phyloP scores from a whole-genome alignment of 2,797 vertebrate genomes.

The Esox masquinongy region DNA sequence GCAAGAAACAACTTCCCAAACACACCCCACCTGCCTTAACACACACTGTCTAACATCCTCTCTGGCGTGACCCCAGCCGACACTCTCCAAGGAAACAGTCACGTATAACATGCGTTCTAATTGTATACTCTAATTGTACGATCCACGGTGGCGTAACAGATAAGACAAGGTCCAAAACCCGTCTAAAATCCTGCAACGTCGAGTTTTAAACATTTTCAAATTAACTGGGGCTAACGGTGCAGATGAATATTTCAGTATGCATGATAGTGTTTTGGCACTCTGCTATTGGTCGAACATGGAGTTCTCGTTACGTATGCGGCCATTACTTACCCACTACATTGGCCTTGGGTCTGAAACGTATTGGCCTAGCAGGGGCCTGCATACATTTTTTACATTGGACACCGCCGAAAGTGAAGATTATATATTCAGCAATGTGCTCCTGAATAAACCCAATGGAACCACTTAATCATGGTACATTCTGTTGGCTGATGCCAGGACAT shows the following conservation, averaged over 20 bases:
- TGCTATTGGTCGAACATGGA: constrained; percentile 50
- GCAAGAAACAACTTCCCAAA: no score
- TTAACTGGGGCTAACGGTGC: constrained; percentile 30
- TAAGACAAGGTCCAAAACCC: not conserved
- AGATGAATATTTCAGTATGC: constrained; percentile 52
- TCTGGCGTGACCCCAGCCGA: no score
- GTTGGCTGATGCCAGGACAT: constrained; percentile 34
- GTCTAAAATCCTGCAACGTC: not conserved
- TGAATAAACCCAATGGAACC: constrained; percentile 42
- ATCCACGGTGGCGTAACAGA: not conserved
- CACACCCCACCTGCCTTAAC: no score
- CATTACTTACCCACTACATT: constrained; percentile 51
- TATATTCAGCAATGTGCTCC: constrained; percentile 44
- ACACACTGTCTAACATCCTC: no score
- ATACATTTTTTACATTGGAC: constrained; percentile 53
- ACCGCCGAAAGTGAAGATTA: constrained; percentile 44
- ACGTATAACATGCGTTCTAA: no score
- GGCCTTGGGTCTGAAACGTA: constrained; percentile 40
- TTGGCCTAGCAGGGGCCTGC: constrained; percentile 39
- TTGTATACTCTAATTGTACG: no score
- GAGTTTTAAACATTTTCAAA: constrained; percentile 13
- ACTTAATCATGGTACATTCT: constrained; percentile 45
- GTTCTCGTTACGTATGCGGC: constrained; percentile 58
- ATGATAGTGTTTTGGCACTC: constrained; percentile 50
- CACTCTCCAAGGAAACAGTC: no score